These are phyloP conservation scores for Drosophila santomea DNA, from an alignment of 1,140 invertebrate species.

Conservation along the genomic window DNA sequence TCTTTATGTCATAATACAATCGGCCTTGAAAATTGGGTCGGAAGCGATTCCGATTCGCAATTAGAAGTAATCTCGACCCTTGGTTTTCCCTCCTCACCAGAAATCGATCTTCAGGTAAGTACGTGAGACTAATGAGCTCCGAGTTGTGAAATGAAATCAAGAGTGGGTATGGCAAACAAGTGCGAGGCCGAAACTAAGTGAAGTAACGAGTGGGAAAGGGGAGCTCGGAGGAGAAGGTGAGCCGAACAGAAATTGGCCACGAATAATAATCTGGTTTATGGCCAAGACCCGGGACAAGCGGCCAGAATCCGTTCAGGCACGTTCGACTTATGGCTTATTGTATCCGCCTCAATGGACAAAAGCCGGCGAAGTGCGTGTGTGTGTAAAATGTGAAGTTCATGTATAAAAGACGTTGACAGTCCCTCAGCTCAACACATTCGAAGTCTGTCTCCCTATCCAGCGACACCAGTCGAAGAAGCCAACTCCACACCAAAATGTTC, in stretches of 20 bases:
- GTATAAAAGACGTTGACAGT: constrained; percentile 73
- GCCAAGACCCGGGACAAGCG: constrained; percentile 31
- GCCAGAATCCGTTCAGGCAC: constrained; percentile 73
- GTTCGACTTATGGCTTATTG: constrained; percentile 61
- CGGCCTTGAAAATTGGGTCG: constrained; percentile 19
- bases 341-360: constrained; percentile 53
- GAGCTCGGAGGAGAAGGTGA: constrained; percentile 14
- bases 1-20: neutral
- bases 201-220: constrained; percentile 31
- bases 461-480: constrained; percentile 65
- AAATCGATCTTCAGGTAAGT: constrained; percentile 15
- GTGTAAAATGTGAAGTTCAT: constrained; percentile 71
- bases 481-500: constrained; percentile 78
- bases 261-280: constrained; percentile 74
- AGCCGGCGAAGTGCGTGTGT: constrained; percentile 9
- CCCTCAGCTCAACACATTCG: constrained; percentile 38
- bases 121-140: constrained; percentile 61
- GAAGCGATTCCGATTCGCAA: constrained; percentile 21
- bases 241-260: constrained; percentile 58
- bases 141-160: constrained; percentile 72
- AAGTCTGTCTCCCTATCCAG: constrained; percentile 55
- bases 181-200: constrained; percentile 59
- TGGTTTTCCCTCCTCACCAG: constrained; percentile 17
- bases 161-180: constrained; percentile 45
- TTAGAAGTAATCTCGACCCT: constrained; percentile 29